Evolutionary conservation across 2,113 vertebrate species (phyloP), one percentile per base, ranked within the genome.

Genomic region (Eublepharis macularius): DNA sequence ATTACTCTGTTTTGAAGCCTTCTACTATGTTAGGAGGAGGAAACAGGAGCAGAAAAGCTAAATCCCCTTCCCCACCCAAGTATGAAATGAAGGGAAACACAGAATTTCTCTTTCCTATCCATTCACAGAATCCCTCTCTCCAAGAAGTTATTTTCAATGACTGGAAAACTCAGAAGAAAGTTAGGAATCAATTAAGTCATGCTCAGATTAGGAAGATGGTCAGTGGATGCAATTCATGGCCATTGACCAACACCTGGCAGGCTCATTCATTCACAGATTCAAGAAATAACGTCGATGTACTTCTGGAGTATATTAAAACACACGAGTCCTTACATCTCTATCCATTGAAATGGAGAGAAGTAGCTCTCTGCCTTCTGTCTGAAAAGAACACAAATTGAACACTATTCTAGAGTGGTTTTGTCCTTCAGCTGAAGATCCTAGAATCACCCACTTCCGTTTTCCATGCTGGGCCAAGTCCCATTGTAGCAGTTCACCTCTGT

Each of bases 301-400:
- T 85, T 60, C 63, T 12, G 76, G 45, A 74, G 7, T 75, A 76
- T 89, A 86, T 82, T 47, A 16, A 73, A 12, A 80, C 19, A 36
- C 2, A 77, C 75, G 73, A 21, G 65, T 54, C 88, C 97, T 94
- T 94, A 98, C 98, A 89, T 98, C 97, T 95, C 98, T 95, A 93
- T 99, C 98, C 98, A 99, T 99, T 75, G 99, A 99, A 17, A 97
- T 99, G 93, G 98, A 99, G 91, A 99, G 86, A 51, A 99, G 96
- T 45, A 99, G 95, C 83, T 98, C 96, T 36, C 80, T 94, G 88
- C 93, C 97, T 51, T 96, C 95, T 4, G 89, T 91, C 11, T 90
- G 90, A 73, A 98, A 82, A 0, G 97, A 97, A 84, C 96, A 98
- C 88, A 97, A 92, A 88, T 99, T 99, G 95, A 99, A 99, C 82